phyloP scores from a whole-genome alignment of 2,888 invertebrate genomes.

The Ypsolopha scabrella region DNA sequence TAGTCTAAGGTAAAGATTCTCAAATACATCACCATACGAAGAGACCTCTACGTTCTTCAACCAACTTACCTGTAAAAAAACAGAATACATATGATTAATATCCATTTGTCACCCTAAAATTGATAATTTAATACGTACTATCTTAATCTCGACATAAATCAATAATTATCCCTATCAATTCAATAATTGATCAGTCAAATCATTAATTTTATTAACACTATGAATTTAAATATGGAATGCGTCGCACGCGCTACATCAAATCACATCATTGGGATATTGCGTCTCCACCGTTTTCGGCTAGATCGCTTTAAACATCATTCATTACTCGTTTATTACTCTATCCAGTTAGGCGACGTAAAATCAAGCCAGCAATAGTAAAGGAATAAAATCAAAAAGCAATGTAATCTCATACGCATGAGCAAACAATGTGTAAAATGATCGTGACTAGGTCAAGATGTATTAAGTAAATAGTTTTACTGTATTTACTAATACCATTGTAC shows the following conservation, averaged over 20 bases:
- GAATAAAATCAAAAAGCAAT: background rate
- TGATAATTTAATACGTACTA: background rate
- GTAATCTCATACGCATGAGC: background rate
- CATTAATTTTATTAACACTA: background rate
- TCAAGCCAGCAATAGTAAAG: too few relatives aligned
- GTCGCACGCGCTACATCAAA: too few relatives aligned
- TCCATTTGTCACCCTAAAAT: background rate
- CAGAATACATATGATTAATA: background rate
- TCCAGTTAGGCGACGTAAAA: too few relatives aligned
- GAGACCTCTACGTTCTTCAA: too few relatives aligned
- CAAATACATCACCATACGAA: too few relatives aligned
- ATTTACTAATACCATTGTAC: background rate
- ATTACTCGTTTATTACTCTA: too few relatives aligned
- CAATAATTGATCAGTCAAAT: background rate
- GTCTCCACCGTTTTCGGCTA: too few relatives aligned
- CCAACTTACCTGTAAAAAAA: background rate
- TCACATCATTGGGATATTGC: too few relatives aligned
- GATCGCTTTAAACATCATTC: too few relatives aligned
- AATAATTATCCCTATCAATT: background rate
- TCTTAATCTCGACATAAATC: background rate
- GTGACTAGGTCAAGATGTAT: constrained; percentile 51
- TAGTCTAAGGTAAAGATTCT: too few relatives aligned
- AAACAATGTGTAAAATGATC: constrained; percentile 8
- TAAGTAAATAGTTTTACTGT: constrained; percentile 18
- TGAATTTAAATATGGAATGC: too few relatives aligned